These are phyloP conservation scores for Triplophysa tibetana DNA, from an alignment of 2,113 vertebrate species.

Conservation along the genomic window DNA sequence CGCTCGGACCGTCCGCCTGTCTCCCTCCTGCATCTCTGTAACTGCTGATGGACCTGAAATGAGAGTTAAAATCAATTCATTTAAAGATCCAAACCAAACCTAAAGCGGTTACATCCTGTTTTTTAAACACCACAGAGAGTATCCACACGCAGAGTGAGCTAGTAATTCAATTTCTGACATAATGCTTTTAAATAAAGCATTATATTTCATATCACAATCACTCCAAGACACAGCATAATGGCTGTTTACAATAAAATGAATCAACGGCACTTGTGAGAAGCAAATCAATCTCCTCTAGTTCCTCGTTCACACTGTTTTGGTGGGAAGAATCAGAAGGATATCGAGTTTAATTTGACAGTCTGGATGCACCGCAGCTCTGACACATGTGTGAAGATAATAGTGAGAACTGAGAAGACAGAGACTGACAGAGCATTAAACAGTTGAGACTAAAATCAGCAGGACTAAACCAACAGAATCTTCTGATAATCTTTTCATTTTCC, in stretches of 20 bases:
- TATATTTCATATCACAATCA: conserved; percentile 4
- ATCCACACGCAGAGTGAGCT: conserved; percentile 25
- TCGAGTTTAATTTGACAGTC: not conserved
- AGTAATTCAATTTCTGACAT: conserved; percentile 16
- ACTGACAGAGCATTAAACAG: too few species aligned
- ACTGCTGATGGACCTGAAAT: conserved; percentile 28
- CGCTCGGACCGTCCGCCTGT: not conserved
- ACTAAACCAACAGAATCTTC: too few species aligned
- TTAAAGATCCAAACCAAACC: conserved; percentile 18
- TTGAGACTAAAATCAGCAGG: too few species aligned
- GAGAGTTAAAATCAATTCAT: conserved; percentile 36
- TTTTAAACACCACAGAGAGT: conserved; percentile 15
- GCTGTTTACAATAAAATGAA: conserved; percentile 7
- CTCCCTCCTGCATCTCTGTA: conserved; percentile 7
- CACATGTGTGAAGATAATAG: too few species aligned
- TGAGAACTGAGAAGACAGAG: too few species aligned
- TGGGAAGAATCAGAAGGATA: not conserved
- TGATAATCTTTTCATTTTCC: too few species aligned
- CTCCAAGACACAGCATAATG: not conserved
- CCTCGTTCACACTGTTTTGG: not conserved
- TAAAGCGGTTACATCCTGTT: conserved; percentile 11
- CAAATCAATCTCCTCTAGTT: not conserved
- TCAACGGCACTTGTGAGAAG: not conserved
- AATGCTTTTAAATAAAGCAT: conserved; percentile 29
- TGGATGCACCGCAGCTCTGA: too few species aligned